Conservation (phyloP, 2,888 invertebrate genomes). For the Diarsia brunnea region DNA sequence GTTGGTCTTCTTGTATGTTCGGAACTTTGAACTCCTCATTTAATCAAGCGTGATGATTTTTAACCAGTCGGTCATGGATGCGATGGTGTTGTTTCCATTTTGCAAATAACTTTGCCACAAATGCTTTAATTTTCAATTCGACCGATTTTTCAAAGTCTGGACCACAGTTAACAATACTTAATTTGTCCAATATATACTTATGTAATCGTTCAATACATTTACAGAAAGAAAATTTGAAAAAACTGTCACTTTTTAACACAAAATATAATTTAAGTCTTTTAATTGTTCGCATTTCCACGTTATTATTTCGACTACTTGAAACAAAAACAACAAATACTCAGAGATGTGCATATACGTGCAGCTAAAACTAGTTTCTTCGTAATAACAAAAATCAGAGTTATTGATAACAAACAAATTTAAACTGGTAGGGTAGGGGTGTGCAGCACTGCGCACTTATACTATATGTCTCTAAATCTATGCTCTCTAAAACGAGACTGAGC, state of each 20-base stretch:
- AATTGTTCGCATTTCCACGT: slow-evolving; percentile 4
- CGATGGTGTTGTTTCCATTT: slow-evolving; percentile 31
- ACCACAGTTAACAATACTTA: slow-evolving; percentile 12
- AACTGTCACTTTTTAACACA: slow-evolving; percentile 1
- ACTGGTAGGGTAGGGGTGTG: no score
- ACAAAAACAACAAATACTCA: slow-evolving; percentile 32
- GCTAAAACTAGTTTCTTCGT: slow-evolving; percentile 17
- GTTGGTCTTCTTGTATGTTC: slow-evolving; percentile 13
- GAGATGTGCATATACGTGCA: slow-evolving; percentile 19
- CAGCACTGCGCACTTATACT: no score
- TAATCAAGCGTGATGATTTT: slow-evolving; percentile 23
- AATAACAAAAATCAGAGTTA: slow-evolving; percentile 20
- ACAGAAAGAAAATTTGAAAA: background rate
- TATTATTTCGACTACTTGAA: slow-evolving; percentile 19
- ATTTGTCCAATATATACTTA: background rate
- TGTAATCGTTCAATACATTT: no score
- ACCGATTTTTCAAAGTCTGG: slow-evolving; percentile 1
- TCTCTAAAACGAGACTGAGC: background rate
- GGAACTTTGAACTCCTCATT: slow-evolving; percentile 22
- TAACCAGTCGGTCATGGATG: slow-evolving; percentile 16
- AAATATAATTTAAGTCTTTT: slow-evolving; percentile 13
- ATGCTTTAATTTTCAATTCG: slow-evolving; percentile 3
- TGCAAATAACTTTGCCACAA: slow-evolving; percentile 34
- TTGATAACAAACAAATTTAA: slow-evolving; percentile 12
- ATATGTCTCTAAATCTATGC: no score